Evolutionary conservation across 2,113 vertebrate species (phyloP).

Genomic region (Brachyistius frenatus): DNA sequence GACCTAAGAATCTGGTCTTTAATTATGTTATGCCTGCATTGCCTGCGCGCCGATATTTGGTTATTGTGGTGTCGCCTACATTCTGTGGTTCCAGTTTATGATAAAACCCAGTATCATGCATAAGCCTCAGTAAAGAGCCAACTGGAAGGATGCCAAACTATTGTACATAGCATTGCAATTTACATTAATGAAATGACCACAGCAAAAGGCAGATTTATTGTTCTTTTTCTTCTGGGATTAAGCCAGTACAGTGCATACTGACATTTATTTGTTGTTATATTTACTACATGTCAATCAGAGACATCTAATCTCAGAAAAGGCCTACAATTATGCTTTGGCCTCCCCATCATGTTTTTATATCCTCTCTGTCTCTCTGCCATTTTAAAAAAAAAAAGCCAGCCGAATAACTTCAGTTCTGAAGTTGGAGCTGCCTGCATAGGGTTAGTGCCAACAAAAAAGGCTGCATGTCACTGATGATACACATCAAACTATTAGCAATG

Average conservation of each 20-base stretch:
- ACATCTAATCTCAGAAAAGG: slow-evolving; percentile 79
- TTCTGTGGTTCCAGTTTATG: slow-evolving; percentile 64
- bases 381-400: slow-evolving; percentile 18
- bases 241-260: slow-evolving; percentile 68
- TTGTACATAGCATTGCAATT: slow-evolving; percentile 78
- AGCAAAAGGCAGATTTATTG: slow-evolving; percentile 77
- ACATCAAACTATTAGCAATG: slow-evolving; percentile 63
- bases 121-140: slow-evolving; percentile 64
- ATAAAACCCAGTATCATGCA: slow-evolving; percentile 64
- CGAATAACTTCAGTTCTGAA: slow-evolving; percentile 29
- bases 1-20: slow-evolving; percentile 61
- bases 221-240: slow-evolving; percentile 67
- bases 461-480: slow-evolving; percentile 58
- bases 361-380: slow-evolving; percentile 40
- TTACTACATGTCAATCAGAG: slow-evolving; percentile 79
- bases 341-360: slow-evolving; percentile 55
- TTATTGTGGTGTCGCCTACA: slow-evolving; percentile 68
- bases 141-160: slow-evolving; percentile 73
- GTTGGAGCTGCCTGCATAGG: slow-evolving; percentile 25
- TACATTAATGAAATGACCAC: slow-evolving; percentile 80
- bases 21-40: slow-evolving; percentile 65
- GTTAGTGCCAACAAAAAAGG: slow-evolving; percentile 29
- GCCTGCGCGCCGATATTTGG: slow-evolving; percentile 67
- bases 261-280: slow-evolving; percentile 81
- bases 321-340: slow-evolving; percentile 73